Conservation (phyloP, 2,797 vertebrate species). For the Buceros bicornis region DNA sequence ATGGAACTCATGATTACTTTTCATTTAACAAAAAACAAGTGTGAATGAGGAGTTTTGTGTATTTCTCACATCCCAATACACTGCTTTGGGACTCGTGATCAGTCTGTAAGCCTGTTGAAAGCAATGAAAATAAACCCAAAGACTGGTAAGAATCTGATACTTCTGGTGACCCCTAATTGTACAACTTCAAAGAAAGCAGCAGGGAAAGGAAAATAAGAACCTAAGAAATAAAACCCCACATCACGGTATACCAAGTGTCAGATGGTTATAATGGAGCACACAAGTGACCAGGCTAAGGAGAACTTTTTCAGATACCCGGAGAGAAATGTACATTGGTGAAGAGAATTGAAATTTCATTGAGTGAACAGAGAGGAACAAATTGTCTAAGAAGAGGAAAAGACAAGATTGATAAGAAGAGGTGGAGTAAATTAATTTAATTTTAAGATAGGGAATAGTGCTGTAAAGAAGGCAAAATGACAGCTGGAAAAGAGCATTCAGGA, state of each 20-base stretch:
- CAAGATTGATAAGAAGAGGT: neutral
- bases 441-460: neutral
- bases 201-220: neutral
- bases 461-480: constrained; percentile 35
- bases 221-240: neutral
- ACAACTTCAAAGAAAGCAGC: neutral
- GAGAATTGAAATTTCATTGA: neutral
- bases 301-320: neutral
- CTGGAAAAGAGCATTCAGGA: neutral
- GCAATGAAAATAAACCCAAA: constrained; percentile 33
- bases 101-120: constrained; percentile 23
- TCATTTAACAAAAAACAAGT: constrained; percentile 45
- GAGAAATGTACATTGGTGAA: neutral
- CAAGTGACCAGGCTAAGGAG: neutral
- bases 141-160: neutral
- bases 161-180: neutral
- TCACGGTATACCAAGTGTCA: neutral
- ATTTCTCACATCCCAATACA: constrained; percentile 5
- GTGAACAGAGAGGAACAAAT: neutral
- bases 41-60: constrained; percentile 40
- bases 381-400: neutral
- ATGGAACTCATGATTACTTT: constrained; percentile 47
- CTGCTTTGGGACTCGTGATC: constrained; percentile 9
- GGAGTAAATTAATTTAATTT: constrained; percentile 45
- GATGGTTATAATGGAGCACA: neutral